A percentile compares a stretch with the other conserved stretches of the same genome.
Evolutionary conservation across 2,113 vertebrate species (phyloP).

Genomic region (Tympanuchus pallidicinctus): DNA sequence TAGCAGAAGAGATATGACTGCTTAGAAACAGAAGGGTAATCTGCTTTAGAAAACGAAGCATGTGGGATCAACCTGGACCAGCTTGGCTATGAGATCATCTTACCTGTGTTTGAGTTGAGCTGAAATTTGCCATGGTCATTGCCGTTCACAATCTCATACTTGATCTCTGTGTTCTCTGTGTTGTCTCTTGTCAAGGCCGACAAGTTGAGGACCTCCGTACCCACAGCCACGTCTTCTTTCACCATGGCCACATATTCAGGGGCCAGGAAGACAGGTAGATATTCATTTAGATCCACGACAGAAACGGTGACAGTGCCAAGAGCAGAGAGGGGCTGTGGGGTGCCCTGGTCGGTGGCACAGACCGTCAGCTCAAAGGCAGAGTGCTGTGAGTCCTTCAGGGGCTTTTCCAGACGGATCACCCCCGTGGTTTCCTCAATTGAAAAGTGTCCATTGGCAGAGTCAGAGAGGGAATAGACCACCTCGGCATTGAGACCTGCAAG

Average conservation of each 20-base stretch:
- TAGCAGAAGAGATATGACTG: neutral
- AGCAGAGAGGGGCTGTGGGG: slow-evolving; percentile 83
- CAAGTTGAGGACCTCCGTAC: slow-evolving; percentile 85
- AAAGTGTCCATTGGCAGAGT: slow-evolving; percentile 87
- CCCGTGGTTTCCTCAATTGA: slow-evolving; percentile 92
- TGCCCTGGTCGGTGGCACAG: slow-evolving; percentile 89
- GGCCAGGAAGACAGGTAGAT: slow-evolving; percentile 89
- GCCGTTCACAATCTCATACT: slow-evolving; percentile 86
- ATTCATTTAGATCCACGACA: slow-evolving; percentile 89
- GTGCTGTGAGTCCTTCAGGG: slow-evolving; percentile 80
- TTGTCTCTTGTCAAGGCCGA: slow-evolving; percentile 81
- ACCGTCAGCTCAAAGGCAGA: slow-evolving; percentile 86
- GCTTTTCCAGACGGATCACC: slow-evolving; percentile 89
- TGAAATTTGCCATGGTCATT: slow-evolving; percentile 87
- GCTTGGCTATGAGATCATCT: neutral
- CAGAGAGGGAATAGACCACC: slow-evolving; percentile 88
- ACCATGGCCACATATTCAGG: slow-evolving; percentile 84
- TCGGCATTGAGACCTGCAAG: slow-evolving; percentile 89
- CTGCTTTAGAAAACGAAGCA: neutral
- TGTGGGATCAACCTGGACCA: neutral
- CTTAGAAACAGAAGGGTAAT: neutral
- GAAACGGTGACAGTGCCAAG: slow-evolving; percentile 86
- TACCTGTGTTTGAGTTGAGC: slow-evolving; percentile 88
- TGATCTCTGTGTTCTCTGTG: slow-evolving; percentile 74
- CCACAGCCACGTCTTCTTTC: slow-evolving; percentile 83